Evolutionary conservation across 23 tunicate species (phyloP).

Genomic region (Botrylloides violaceus): DNA sequence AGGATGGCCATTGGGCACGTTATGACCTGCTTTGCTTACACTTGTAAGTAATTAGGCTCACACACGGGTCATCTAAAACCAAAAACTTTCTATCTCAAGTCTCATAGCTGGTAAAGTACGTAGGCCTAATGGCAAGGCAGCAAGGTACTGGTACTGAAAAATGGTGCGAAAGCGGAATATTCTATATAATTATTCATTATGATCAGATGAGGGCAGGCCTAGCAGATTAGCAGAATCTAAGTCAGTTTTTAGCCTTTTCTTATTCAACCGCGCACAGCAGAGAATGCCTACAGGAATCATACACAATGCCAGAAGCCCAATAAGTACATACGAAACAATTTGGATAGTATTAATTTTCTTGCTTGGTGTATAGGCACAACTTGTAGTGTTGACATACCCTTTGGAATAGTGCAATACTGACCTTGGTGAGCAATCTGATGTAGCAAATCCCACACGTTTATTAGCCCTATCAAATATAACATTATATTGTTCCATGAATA

Average conservation of each 20-base stretch:
- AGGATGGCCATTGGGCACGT: too few species aligned
- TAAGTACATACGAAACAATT: slow-evolving; percentile 22
- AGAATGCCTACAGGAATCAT: slow-evolving; percentile 20
- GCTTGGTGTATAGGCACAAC: neutral
- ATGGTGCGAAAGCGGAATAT: too few species aligned
- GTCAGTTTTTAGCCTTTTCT: neutral
- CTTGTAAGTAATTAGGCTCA: too few species aligned
- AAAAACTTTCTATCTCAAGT: too few species aligned
- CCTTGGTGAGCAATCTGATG: slow-evolving; percentile 21
- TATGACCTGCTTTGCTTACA: too few species aligned
- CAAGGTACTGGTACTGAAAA: too few species aligned
- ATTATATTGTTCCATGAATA: slow-evolving; percentile 59
- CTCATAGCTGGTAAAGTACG: too few species aligned
- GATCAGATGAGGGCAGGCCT: too few species aligned
- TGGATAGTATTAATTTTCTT: neutral
- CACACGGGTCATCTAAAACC: too few species aligned
- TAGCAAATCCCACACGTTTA: slow-evolving; percentile 34
- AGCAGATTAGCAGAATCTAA: neutral
- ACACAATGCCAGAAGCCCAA: slow-evolving; percentile 30
- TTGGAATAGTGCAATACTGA: neutral
- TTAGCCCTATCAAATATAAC: slow-evolving; percentile 50
- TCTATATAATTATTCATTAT: too few species aligned
- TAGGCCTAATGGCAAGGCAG: too few species aligned
- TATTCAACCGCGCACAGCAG: neutral
- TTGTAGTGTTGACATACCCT: slow-evolving; percentile 18